Evolutionary conservation across 2,113 vertebrate genomes (phyloP).

Genomic region (Tragelaphus strepsiceros): DNA sequence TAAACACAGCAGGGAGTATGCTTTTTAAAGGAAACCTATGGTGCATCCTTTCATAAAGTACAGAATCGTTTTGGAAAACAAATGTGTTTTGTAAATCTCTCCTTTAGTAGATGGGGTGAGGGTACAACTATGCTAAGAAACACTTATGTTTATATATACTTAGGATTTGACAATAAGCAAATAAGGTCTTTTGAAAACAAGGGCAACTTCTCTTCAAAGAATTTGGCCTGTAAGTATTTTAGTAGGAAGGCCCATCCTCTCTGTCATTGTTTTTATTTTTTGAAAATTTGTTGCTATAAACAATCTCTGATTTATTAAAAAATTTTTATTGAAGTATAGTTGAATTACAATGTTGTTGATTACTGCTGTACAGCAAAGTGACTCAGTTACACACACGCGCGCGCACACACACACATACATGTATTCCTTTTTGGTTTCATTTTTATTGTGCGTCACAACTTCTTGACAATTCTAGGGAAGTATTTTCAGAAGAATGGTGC

Average conservation of each 20-base stretch:
- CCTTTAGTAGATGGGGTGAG: background rate
- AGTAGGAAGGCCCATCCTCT: background rate
- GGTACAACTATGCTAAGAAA: background rate
- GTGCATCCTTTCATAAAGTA: constrained; percentile 18
- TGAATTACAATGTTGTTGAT: background rate
- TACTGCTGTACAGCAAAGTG: background rate
- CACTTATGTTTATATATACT: background rate
- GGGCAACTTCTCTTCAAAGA: background rate
- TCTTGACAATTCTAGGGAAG: constrained; percentile 5
- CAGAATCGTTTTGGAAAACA: constrained; percentile 5
- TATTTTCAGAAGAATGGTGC: background rate
- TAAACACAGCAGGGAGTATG: constrained; percentile 19
- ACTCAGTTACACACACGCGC: background rate
- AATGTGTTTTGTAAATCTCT: constrained; percentile 28
- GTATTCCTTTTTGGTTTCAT: background rate
- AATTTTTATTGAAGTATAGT: background rate
- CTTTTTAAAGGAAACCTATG: constrained; percentile 44
- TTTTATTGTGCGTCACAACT: constrained; percentile 14
- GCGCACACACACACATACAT: rapidly evolving
- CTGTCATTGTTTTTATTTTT: background rate
- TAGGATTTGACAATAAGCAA: background rate
- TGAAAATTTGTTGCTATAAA: background rate
- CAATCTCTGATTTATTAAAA: background rate
- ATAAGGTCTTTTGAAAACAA: background rate
- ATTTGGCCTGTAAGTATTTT: constrained; percentile 38